Evolutionary conservation across 1,140 invertebrate genomes (phyloP).

Genomic region (Pollicipes pollicipes): DNA sequence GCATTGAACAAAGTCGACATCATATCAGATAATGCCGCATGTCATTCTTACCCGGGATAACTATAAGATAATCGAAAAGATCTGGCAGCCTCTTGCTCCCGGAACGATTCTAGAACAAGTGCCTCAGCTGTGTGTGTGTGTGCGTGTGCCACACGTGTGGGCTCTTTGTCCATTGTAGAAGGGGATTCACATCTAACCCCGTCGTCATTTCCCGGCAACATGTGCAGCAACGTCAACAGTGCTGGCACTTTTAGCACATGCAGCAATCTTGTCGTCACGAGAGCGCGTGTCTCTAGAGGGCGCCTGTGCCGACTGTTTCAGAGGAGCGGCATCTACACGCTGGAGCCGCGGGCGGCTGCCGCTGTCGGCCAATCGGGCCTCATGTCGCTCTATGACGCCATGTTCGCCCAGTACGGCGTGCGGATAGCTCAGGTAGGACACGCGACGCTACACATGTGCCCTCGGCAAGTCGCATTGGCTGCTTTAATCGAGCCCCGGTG

Average conservation of each 20-base stretch:
- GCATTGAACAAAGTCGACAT: neutral
- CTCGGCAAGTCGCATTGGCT: too few relatives aligned
- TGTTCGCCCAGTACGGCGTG: slow-evolving; percentile 97
- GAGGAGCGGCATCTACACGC: slow-evolving; percentile 6
- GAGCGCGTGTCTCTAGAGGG: neutral
- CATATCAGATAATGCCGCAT: neutral
- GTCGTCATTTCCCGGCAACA: neutral
- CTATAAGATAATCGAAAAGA: neutral
- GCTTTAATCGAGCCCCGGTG: too few relatives aligned
- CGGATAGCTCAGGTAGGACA: slow-evolving; percentile 52
- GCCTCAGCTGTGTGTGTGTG: too few relatives aligned
- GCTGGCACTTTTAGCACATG: neutral
- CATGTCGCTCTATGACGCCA: slow-evolving; percentile 96
- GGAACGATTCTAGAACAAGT: too few relatives aligned
- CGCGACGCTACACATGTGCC: too few relatives aligned
- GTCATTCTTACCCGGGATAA: neutral
- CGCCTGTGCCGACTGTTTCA: neutral
- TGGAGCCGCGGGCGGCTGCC: slow-evolving; percentile 85
- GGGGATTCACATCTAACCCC: neutral
- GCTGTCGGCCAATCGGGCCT: slow-evolving; percentile 94
- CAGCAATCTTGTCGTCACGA: too few relatives aligned
- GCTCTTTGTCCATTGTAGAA: neutral
- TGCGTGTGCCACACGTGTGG: too few relatives aligned
- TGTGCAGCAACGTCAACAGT: too few relatives aligned
- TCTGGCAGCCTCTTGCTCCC: too few relatives aligned